Percentiles rank a stretch among this genome's conserved stretches.
Conservation (phyloP, 1,140 invertebrate species). For the Drosophila pectinifera region DNA sequence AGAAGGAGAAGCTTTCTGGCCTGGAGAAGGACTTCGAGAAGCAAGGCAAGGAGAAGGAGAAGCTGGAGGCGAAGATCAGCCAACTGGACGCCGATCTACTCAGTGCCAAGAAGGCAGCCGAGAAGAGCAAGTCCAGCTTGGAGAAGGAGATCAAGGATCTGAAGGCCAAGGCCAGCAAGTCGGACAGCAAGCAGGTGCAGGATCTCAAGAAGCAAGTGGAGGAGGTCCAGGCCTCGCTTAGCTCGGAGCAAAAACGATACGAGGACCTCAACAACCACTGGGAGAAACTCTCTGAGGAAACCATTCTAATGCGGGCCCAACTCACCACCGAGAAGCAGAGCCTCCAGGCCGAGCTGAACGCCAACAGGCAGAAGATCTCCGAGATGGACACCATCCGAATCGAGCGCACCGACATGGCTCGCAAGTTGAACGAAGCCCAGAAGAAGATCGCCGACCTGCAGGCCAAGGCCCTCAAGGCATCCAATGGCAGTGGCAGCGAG, state of each 20-base stretch:
- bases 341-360: slow-evolving; percentile 85
- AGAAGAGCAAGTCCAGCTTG: slow-evolving; percentile 84
- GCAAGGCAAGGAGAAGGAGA: slow-evolving; percentile 85
- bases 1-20: slow-evolving; percentile 87
- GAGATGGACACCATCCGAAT: slow-evolving; percentile 75
- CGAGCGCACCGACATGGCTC: slow-evolving; percentile 86
- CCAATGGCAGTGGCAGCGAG: slow-evolving; percentile 86
- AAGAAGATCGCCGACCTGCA: slow-evolving; percentile 86
- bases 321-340: slow-evolving; percentile 92
- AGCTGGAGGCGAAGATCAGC: slow-evolving; percentile 68
- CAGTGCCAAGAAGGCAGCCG: slow-evolving; percentile 85
- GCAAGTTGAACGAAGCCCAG: slow-evolving; percentile 89
- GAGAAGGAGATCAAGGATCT: slow-evolving; percentile 87
- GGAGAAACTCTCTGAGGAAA: slow-evolving; percentile 93
- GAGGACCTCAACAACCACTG: slow-evolving; percentile 93
- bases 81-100: slow-evolving; percentile 86
- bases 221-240: slow-evolving; percentile 88
- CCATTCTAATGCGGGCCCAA: slow-evolving; percentile 91
- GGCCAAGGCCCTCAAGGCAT: slow-evolving; percentile 61
- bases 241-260: slow-evolving; percentile 89
- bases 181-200: slow-evolving; percentile 86
- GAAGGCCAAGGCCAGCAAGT: slow-evolving; percentile 85
- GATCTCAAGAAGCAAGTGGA: slow-evolving; percentile 88
- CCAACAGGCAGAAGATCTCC: slow-evolving; percentile 64
- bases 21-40: slow-evolving; percentile 89